Conservation (phyloP, 2,888 invertebrate species). For the Cerastis rubricosa region DNA sequence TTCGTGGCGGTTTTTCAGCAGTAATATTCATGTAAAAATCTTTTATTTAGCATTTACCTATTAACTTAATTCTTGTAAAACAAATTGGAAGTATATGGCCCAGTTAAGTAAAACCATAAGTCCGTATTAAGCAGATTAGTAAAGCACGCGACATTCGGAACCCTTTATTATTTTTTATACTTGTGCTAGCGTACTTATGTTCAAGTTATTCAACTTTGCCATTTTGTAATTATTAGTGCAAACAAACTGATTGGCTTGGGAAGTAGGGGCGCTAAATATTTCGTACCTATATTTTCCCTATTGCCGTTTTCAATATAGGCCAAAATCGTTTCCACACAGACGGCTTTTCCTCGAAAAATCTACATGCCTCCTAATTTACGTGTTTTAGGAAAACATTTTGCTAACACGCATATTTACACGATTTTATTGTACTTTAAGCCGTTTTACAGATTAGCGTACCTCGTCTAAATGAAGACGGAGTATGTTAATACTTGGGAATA, state of each 20-base stretch:
- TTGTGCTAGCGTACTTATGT: not conserved
- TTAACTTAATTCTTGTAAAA: slow-evolving; percentile 28
- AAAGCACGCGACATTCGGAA: slow-evolving; percentile 35
- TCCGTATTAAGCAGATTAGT: slow-evolving; percentile 44
- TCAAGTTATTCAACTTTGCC: not conserved
- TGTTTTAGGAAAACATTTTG: slow-evolving; percentile 41
- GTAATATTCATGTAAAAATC: slow-evolving; percentile 9
- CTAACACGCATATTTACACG: slow-evolving; percentile 48
- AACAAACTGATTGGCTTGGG: slow-evolving; percentile 5
- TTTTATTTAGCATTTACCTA: slow-evolving; percentile 34
- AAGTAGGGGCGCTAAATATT: not conserved
- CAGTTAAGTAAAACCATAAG: slow-evolving; percentile 44
- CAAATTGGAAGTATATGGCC: slow-evolving; percentile 28
- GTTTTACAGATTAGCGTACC: slow-evolving; percentile 49
- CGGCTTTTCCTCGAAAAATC: slow-evolving; percentile 25
- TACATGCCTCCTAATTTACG: slow-evolving; percentile 24
- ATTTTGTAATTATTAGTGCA: slow-evolving; percentile 19
- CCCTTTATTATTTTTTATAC: slow-evolving; percentile 10
- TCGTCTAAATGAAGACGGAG: slow-evolving; percentile 66
- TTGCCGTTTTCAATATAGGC: slow-evolving; percentile 23
- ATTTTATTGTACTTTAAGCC: slow-evolving; percentile 50
- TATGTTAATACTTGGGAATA: slow-evolving; percentile 65
- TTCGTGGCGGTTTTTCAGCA: slow-evolving; percentile 28
- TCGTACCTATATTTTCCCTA: not conserved
- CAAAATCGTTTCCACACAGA: slow-evolving; percentile 23